Evolutionary conservation across 2,797 vertebrate genomes (phyloP).

Genomic region (Triplophysa bombifrons): DNA sequence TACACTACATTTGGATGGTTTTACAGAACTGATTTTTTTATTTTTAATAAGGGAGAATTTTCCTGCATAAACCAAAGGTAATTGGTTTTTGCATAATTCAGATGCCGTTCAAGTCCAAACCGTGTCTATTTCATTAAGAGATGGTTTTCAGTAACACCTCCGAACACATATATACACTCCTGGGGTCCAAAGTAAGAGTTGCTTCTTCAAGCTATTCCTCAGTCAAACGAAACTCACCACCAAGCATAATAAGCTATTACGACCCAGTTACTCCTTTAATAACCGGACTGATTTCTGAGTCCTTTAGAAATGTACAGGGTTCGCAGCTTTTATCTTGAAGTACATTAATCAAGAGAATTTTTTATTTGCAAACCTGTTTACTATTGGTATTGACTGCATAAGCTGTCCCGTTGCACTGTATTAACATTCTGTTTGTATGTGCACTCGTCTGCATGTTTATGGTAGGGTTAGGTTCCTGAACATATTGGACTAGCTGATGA

Average conservation of each 20-base stretch:
- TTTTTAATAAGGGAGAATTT: not conserved
- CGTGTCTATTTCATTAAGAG: not conserved
- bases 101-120: constrained; percentile 4
- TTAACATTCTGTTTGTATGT: constrained; percentile 8
- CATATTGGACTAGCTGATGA: not conserved
- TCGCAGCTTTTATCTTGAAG: constrained; percentile 21
- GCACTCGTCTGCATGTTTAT: constrained; percentile 33
- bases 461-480: constrained; percentile 18
- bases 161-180: not conserved
- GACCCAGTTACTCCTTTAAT: constrained; percentile 26
- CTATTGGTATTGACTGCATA: constrained; percentile 30
- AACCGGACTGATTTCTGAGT: constrained; percentile 1
- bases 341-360: constrained; percentile 25
- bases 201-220: constrained; percentile 15
- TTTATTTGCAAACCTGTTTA: constrained; percentile 22
- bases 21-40: not conserved
- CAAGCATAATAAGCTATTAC: constrained; percentile 38
- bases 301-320: constrained; percentile 38
- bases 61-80: constrained; percentile 22
- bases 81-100: constrained; percentile 25
- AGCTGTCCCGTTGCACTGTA: constrained; percentile 18
- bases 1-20: not conserved
- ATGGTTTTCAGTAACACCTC: not conserved
- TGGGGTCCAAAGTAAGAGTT: not conserved
- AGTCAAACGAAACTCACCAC: constrained; percentile 9